Conservation (phyloP, 1,140 invertebrate species). For the Chrysomallon squamiferum region DNA sequence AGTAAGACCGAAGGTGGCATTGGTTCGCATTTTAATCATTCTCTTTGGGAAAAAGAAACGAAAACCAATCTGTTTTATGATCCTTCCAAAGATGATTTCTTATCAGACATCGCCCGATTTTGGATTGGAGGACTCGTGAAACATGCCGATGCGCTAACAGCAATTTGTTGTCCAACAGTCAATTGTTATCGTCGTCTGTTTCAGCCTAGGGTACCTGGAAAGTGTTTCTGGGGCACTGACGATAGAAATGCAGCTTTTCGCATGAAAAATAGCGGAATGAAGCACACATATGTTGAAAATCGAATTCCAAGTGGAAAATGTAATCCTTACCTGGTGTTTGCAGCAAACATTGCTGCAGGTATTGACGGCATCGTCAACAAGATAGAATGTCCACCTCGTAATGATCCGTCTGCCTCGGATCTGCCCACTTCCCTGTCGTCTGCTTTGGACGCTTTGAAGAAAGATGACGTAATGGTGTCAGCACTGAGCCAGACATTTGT, state of each 20-base stretch:
- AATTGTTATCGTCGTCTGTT: not conserved
- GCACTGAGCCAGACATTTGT: not conserved
- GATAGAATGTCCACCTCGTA: too few relatives aligned
- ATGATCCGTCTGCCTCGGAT: not conserved
- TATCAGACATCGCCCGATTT: not conserved
- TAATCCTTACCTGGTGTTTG: conserved; percentile 15
- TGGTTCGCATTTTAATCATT: not conserved
- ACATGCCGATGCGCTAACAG: not conserved
- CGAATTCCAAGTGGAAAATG: conserved; percentile 4
- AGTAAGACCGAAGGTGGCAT: not conserved
- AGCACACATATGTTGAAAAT: conserved; percentile 11
- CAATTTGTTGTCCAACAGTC: not conserved
- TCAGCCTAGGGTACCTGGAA: not conserved
- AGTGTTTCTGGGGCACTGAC: not conserved
- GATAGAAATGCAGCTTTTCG: not conserved
- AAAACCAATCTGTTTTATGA: not conserved
- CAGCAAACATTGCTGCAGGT: conserved; percentile 10
- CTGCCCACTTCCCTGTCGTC: not conserved
- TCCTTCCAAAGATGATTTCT: not conserved
- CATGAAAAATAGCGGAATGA: not conserved
- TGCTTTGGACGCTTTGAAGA: not conserved
- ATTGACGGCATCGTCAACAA: too few relatives aligned
- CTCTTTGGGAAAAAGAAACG: not conserved
- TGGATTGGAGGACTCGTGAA: not conserved
- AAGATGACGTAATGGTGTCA: not conserved